Conservation (phyloP, 2,888 invertebrate genomes). For the Yponomeuta sedellus region DNA sequence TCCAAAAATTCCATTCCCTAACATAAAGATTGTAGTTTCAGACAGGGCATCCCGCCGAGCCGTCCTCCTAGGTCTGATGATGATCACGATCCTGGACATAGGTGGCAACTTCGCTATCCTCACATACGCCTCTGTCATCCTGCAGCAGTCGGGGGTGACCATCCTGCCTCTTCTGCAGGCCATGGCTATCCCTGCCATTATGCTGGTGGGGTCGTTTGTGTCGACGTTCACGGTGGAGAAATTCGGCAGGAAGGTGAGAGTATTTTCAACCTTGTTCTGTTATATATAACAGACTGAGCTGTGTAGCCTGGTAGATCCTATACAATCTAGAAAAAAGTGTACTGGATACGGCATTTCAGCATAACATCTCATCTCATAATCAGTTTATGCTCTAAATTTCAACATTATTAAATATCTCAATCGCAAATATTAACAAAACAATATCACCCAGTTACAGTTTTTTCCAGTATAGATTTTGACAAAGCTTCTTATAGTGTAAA, state of each 20-base stretch:
- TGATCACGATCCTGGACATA: conserved; percentile 16
- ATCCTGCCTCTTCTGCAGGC: conserved; percentile 18
- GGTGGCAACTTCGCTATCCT: conserved; percentile 19
- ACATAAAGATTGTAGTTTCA: conserved; percentile 10
- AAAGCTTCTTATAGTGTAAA: too few relatives aligned
- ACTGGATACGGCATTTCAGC: too few relatives aligned
- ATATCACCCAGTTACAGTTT: too few relatives aligned
- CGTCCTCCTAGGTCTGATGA: conserved; percentile 15
- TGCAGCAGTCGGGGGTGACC: conserved; percentile 17
- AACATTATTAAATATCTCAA: too few relatives aligned
- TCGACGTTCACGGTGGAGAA: conserved; percentile 18
- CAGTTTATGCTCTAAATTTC: too few relatives aligned
- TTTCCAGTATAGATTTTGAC: too few relatives aligned
- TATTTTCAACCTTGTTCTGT: too few relatives aligned
- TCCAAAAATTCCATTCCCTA: background rate
- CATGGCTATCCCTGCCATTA: conserved; percentile 19
- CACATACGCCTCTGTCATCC: conserved; percentile 20
- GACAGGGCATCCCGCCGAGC: conserved; percentile 17
- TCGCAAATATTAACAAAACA: too few relatives aligned
- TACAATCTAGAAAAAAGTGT: too few relatives aligned
- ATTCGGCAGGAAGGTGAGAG: conserved; percentile 20
- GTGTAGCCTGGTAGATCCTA: too few relatives aligned
- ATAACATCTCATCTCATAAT: too few relatives aligned
- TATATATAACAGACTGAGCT: too few relatives aligned
- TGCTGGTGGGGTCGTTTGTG: conserved; percentile 16